Base-by-base conservation (phyloP, 1,140 invertebrate genomes). In the Conus ventricosus region DNA sequence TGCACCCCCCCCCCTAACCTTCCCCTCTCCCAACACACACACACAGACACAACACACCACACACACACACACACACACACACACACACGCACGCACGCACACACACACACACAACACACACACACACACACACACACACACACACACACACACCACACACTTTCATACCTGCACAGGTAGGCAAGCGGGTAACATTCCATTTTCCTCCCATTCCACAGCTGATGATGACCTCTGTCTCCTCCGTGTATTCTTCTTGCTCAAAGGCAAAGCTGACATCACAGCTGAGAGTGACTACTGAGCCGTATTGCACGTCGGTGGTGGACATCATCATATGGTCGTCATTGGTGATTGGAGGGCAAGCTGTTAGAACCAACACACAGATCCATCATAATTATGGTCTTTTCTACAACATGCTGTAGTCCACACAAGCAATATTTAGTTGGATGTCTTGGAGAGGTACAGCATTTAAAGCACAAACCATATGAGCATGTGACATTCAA, bases 181-280 rank as follows among this genome's bases (percentile, higher is more conserved):
- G 85, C 10, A 78, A n/a, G 4, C 85, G 85, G 23, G n/a, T 53
- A 8, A 57, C 54, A 57, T 87, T 57, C 85, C 85, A 87, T 20
- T 87, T 87, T 13, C 85, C 85, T 8, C 20, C 51, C 7, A 55
- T 4, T 23, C 17, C 54, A 78, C 85, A 87, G 23, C 15, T 67
- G 13, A 87, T 27, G 67, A 4, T 80, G 85, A 80, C 13, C 23
- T 25, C 6, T 11, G 15, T 13, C 20, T 17, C 11, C 25, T 80
- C 75, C n/a, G 20, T 1, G 57, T 78, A 87, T 71, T 87, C 85
- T 57, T 87, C 85, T 54, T 87, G 85, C 4, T 51, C 75, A 57
- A 87, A 87, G 11, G 85, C 27, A 54, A 57, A 87, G 51, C 85
- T 75, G 4, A 39, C 1, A 53, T 76, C 25, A 80, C 85, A 87